These are phyloP conservation scores for Brachyptera risi DNA, from an alignment of 2,888 invertebrate genomes.

Conservation along the genomic window DNA sequence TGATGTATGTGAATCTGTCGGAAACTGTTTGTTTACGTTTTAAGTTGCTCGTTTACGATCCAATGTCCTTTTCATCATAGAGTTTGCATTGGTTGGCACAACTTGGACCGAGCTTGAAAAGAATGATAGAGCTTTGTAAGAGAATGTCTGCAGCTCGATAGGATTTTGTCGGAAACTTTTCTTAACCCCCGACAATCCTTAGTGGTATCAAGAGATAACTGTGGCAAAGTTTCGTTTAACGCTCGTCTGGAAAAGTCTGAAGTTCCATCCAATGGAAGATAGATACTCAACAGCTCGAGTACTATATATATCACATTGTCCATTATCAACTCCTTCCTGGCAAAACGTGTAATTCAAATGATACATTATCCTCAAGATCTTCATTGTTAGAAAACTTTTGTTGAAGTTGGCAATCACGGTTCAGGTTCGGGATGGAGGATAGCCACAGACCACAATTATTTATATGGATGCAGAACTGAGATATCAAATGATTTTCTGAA, in stretches of 20 bases:
- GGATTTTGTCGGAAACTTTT: constrained; percentile 17
- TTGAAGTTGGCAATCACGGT: not conserved
- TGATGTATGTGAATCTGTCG: constrained; percentile 5
- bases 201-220: constrained; percentile 9
- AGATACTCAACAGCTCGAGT: not conserved
- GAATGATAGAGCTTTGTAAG: not conserved
- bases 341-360: constrained; percentile 4
- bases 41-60: not conserved
- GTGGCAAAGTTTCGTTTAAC: constrained; percentile 2
- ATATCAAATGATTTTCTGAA: too few species aligned
- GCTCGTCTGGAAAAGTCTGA: constrained; percentile 6
- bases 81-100: not conserved
- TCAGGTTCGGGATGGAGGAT: not conserved
- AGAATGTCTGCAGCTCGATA: not conserved
- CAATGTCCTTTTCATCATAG: constrained; percentile 5
- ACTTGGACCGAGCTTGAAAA: not conserved
- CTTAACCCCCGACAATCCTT: constrained; percentile 3
- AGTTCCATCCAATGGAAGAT: constrained; percentile 13
- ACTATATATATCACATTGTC: not conserved
- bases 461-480: too few species aligned
- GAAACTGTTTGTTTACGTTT: constrained; percentile 19
- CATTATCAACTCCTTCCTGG: constrained; percentile 10
- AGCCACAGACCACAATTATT: too few species aligned
- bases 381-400: not conserved
- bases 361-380: constrained; percentile 14